Evolutionary conservation across 2,113 vertebrate species (phyloP), one percentile per base, ranked within the genome.

Genomic region (Setophaga petechia): DNA sequence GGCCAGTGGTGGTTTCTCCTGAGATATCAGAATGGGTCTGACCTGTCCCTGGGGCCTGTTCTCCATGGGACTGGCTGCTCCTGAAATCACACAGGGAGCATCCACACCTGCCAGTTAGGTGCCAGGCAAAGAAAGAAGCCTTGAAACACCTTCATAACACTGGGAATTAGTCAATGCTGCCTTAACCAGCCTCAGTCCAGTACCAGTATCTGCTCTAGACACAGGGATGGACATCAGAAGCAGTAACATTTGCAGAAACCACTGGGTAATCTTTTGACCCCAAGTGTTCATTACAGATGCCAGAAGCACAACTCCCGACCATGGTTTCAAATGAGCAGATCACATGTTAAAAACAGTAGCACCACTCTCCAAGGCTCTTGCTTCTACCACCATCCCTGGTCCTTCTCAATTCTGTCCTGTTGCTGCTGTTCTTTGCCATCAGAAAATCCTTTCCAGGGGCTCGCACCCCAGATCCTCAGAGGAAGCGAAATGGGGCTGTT

Each of bases 41-140:
- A 44, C 28, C n/a, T 15, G 7, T 74, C 31, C 22, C 19, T 25
- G 6, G 5, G 41, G 5, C 59, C 68, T 0, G 0, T 24, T 27
- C 22, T 51, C 24, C 12, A 22, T 10, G n/a, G 57, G 52, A 76
- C 44, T 13, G 41, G 25, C 27, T 54, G 54, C 24, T 91, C 74
- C 44, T 2, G 6, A 67, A 44, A 87, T 43, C 35, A 84, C 13
- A 63, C 61, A 10, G 2, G 23, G 15, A 93, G 16, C 25, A 43
- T 18, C 31, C 12, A 22, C 23, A 80, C 12, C 46, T 31, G 8
- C 19, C 69, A 87, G 57, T n/a, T 69, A 63, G 35, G 20, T 3
- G 19, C 23, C 25, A 55, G 33, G 54, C 19, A 59, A 67, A 72
- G 69, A 23, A 54, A 76, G 30, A 4, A 71, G 20, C n/a, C 39